phyloP scores from a whole-genome alignment of 2,113 vertebrate genomes.

The Tachysurus fulvidraco region DNA sequence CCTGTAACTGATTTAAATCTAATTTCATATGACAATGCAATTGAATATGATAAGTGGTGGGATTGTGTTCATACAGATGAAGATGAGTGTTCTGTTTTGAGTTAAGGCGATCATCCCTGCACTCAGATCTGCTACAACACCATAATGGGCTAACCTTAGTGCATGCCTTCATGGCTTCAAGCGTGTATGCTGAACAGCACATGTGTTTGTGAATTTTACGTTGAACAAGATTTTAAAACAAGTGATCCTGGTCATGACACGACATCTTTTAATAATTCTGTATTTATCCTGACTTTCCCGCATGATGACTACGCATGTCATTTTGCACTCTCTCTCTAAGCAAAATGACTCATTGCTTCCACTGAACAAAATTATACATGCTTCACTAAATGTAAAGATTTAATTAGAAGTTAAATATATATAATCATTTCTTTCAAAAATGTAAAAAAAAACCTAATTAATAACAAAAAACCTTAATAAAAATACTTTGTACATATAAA shows the following conservation, averaged over 20 bases:
- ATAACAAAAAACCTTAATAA: neutral
- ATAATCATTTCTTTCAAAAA: neutral
- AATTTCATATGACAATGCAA: neutral
- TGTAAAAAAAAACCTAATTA: neutral
- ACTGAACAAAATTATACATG: neutral
- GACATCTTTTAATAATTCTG: too few species aligned
- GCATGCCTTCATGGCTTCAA: conserved; percentile 82
- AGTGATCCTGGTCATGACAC: neutral
- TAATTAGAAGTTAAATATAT: too few species aligned
- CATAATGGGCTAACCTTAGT: conserved; percentile 81
- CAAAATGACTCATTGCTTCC: neutral
- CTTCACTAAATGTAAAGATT: neutral
- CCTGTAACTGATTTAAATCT: neutral
- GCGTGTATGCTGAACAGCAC: conserved; percentile 77
- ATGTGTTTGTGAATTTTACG: conserved; percentile 76
- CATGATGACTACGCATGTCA: too few species aligned
- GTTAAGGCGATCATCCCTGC: conserved; percentile 64
- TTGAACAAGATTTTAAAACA: neutral
- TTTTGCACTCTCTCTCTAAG: too few species aligned
- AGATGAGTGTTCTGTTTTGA: conserved; percentile 63
- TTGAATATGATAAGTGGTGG: neutral
- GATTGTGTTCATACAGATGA: conserved; percentile 57
- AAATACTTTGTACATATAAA: neutral
- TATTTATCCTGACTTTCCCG: too few species aligned
- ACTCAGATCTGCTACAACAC: conserved; percentile 91